Evolutionary conservation across 2,888 invertebrate genomes (phyloP).

Genomic region (Psylliodes chrysocephalus): DNA sequence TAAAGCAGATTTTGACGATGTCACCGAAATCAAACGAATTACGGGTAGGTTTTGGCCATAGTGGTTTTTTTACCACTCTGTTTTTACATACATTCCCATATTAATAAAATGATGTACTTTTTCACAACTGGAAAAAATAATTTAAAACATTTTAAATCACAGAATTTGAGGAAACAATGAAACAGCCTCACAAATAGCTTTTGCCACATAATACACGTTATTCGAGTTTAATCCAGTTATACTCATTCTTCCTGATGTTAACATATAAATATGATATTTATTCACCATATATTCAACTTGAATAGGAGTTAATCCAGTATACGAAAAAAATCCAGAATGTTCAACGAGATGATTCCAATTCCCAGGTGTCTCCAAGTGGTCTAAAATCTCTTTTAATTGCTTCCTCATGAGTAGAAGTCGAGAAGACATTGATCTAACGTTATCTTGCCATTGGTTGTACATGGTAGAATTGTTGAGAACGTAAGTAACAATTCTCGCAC

Average conservation of each 20-base stretch:
- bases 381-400: slow-evolving; percentile 76
- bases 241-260: slow-evolving; percentile 92
- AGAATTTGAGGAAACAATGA: slow-evolving; percentile 43
- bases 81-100: too few species aligned
- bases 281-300: slow-evolving; percentile 74
- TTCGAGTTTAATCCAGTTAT: slow-evolving; percentile 91
- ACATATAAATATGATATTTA: slow-evolving; percentile 89
- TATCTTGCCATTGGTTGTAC: slow-evolving; percentile 80
- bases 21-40: too few species aligned
- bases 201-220: slow-evolving; percentile 92
- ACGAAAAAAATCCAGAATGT: slow-evolving; percentile 98
- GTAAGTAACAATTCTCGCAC: slow-evolving; percentile 87
- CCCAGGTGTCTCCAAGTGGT: slow-evolving; percentile 84
- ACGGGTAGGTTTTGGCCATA: too few species aligned
- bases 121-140: too few species aligned
- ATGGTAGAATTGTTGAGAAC: slow-evolving; percentile 80
- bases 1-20: too few species aligned
- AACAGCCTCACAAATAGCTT: slow-evolving; percentile 81
- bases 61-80: too few species aligned
- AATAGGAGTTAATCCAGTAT: slow-evolving; percentile 75
- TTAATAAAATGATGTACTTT: too few species aligned
- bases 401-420: slow-evolving; percentile 89
- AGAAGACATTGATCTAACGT: slow-evolving; percentile 61
- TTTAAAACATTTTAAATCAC: too few species aligned
- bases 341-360: slow-evolving; percentile 93